These are phyloP conservation scores for Tetragonula carbonaria DNA, from an alignment of 2,888 invertebrate species.

Conservation along the genomic window DNA sequence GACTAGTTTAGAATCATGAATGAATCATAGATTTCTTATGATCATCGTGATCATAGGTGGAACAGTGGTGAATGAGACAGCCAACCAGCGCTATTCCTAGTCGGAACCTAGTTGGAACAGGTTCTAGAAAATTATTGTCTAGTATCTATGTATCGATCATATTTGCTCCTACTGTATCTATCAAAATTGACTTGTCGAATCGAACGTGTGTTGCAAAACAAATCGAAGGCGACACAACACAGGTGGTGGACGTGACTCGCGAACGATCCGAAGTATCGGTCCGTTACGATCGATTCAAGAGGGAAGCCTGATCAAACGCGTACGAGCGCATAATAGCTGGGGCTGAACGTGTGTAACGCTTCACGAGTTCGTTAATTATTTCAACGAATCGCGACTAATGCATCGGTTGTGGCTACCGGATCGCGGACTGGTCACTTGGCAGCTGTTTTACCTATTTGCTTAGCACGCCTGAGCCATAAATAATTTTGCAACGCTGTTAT, in stretches of 20 bases:
- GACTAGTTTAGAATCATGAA: background rate
- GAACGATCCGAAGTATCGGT: background rate
- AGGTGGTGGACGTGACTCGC: background rate
- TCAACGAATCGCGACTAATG: constrained; percentile 81
- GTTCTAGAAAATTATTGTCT: background rate
- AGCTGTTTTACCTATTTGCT: constrained; percentile 82
- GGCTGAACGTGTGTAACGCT: constrained; percentile 54
- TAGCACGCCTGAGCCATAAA: constrained; percentile 81
- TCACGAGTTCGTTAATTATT: constrained; percentile 82
- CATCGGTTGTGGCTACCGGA: constrained; percentile 76
- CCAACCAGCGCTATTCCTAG: background rate
- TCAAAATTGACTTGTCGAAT: constrained; percentile 7
- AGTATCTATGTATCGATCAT: background rate
- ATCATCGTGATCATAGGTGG: background rate
- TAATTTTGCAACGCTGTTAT: constrained; percentile 80
- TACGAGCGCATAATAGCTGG: constrained; percentile 58
- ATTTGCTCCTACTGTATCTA: background rate
- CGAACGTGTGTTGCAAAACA: background rate
- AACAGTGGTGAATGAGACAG: background rate
- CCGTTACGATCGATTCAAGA: background rate
- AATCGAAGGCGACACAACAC: background rate
- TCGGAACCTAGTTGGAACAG: background rate
- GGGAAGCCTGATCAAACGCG: constrained; percentile 38
- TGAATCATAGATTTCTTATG: background rate
- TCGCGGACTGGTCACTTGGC: constrained; percentile 80